Evolutionary conservation across 2,888 invertebrate species (phyloP).

Genomic region (Timema cristinae): DNA sequence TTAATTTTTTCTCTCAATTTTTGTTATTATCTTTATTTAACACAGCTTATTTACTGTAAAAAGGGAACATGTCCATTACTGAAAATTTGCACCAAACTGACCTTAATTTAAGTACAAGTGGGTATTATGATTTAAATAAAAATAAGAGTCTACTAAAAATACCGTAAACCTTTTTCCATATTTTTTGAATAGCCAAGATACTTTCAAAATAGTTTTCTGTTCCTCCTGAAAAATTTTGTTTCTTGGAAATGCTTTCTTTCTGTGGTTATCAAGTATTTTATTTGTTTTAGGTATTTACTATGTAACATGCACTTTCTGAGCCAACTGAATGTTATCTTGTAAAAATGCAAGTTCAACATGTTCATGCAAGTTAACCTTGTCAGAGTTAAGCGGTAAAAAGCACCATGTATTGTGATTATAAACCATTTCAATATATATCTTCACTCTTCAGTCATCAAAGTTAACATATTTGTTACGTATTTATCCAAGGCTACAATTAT

Average conservation of each 20-base stretch:
- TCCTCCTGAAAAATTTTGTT: not conserved
- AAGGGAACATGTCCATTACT: slow-evolving; percentile 1
- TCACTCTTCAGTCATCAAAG: too few species aligned
- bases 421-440: too few species aligned
- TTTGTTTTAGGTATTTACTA: too few species aligned
- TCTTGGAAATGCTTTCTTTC: not conserved
- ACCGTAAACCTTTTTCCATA: not conserved
- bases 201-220: not conserved
- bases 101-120: not conserved
- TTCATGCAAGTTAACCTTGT: too few species aligned
- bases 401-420: too few species aligned
- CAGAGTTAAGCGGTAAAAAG: too few species aligned
- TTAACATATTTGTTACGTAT: too few species aligned
- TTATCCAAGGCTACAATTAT: too few species aligned
- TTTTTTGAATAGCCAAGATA: not conserved
- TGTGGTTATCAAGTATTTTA: not conserved
- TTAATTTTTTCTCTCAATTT: too few species aligned
- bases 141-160: not conserved
- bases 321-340: too few species aligned
- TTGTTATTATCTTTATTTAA: not conserved
- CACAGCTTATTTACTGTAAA: not conserved
- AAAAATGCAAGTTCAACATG: too few species aligned
- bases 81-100: not conserved
- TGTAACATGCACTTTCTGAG: too few species aligned
- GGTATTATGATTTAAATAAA: not conserved